phyloP scores from a whole-genome alignment of 2,113 vertebrate genomes.

The Grallaria varia region DNA sequence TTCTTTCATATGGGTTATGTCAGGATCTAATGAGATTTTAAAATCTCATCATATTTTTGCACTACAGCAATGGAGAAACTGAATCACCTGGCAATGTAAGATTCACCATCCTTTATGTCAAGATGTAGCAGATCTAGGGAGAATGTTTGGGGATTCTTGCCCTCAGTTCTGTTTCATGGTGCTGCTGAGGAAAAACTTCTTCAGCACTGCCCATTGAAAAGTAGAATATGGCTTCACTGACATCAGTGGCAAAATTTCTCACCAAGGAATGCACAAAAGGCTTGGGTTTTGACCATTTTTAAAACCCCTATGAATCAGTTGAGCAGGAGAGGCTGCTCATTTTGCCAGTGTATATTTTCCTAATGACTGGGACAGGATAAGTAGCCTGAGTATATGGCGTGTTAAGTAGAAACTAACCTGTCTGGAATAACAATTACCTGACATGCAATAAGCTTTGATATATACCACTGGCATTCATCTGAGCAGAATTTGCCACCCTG shows the following conservation, averaged over 20 bases:
- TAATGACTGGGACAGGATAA: not conserved
- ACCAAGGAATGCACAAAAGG: not conserved
- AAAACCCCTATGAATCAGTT: not conserved
- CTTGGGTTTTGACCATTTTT: not conserved
- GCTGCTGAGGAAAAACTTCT: not conserved
- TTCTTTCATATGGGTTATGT: not conserved
- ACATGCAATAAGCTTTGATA: not conserved
- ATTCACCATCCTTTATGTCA: not conserved
- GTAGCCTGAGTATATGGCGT: not conserved
- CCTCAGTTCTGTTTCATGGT: not conserved
- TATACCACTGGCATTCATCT: not conserved
- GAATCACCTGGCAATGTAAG: not conserved
- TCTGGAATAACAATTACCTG: not conserved
- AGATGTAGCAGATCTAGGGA: not conserved
- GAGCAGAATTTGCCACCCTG: not conserved
- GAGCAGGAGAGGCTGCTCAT: not conserved
- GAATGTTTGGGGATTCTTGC: not conserved
- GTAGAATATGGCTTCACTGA: not conserved
- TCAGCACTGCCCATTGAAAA: not conserved
- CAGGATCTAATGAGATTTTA: not conserved
- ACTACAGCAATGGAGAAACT: not conserved
- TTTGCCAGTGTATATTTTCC: not conserved
- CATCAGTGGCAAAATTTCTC: not conserved
- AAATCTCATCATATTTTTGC: not conserved
- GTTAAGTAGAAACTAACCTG: not conserved